Conservation (phyloP, 2,888 invertebrate species). For the Drosophila birchii region DNA sequence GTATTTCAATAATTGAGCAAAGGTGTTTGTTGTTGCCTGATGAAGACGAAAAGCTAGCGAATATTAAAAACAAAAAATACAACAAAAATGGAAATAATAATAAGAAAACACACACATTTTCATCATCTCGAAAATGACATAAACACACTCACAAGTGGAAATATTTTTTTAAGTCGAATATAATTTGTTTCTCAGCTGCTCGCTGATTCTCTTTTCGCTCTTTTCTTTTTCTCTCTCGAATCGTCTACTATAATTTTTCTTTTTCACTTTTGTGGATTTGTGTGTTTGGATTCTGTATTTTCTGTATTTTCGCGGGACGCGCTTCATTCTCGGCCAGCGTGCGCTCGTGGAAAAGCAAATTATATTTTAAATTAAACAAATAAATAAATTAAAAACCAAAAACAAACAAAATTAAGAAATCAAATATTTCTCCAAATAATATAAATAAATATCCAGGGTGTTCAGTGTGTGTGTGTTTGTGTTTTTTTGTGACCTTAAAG, state of each 20-base stretch:
- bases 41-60: constrained; percentile 66
- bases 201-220: neutral
- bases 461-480: neutral
- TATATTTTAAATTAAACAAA: constrained; percentile 1
- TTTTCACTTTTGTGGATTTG: constrained; percentile 54
- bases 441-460: neutral
- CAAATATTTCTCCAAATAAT: neutral
- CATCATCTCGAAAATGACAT: constrained; percentile 20
- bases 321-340: constrained; percentile 71
- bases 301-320: constrained; percentile 74
- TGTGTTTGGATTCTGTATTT: constrained; percentile 60
- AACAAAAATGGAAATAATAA: constrained; percentile 36
- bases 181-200: constrained; percentile 68
- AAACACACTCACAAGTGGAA: constrained; percentile 17
- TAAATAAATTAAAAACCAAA: neutral
- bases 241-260: constrained; percentile 56
- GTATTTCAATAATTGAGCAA: constrained; percentile 67
- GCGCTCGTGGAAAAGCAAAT: constrained; percentile 73
- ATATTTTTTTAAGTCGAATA: constrained; percentile 65
- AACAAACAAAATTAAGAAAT: neutral
- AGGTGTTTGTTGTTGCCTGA: constrained; percentile 52
- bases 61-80: constrained; percentile 49
- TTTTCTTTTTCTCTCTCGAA: constrained; percentile 23
- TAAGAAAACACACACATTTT: constrained; percentile 56
- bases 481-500: constrained; percentile 6